These are phyloP conservation scores for Tyrophagus putrescentiae DNA, from an alignment of 1,140 invertebrate genomes.

Conservation along the genomic window DNA sequence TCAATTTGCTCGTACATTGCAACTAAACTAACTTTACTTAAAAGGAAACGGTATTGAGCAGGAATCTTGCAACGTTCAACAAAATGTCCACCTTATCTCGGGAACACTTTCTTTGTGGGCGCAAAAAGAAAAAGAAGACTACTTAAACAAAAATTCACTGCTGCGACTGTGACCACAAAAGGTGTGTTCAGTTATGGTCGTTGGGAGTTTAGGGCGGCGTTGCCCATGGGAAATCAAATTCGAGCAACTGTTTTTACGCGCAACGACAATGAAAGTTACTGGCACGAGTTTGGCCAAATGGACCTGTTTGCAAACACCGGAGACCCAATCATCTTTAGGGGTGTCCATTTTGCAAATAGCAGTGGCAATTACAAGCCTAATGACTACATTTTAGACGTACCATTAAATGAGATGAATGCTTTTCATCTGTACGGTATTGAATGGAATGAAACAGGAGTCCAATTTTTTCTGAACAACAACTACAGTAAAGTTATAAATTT, in stretches of 20 bases:
- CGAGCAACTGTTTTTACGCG: background rate
- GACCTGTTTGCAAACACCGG: background rate
- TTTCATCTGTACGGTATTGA: conserved; percentile 1
- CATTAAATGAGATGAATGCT: background rate
- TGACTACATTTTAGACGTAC: background rate
- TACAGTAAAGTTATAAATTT: background rate
- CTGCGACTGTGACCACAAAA: conserved; percentile 3
- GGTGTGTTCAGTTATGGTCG: background rate
- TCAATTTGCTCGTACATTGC: no score
- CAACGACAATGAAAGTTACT: background rate
- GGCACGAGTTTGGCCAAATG: conserved; percentile 8
- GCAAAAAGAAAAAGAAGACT: no score
- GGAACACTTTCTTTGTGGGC: no score
- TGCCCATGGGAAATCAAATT: background rate
- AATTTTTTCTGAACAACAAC: background rate
- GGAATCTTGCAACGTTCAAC: no score
- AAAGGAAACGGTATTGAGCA: no score
- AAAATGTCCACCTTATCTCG: no score
- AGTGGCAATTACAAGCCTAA: background rate
- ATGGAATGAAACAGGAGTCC: background rate
- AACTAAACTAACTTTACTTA: no score
- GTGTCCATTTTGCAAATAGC: background rate
- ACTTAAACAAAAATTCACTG: no score
- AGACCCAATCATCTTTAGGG: background rate
- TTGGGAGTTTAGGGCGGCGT: background rate